Conservation (phyloP, 2,113 vertebrate species). For the Campylomormyrus numenius region DNA sequence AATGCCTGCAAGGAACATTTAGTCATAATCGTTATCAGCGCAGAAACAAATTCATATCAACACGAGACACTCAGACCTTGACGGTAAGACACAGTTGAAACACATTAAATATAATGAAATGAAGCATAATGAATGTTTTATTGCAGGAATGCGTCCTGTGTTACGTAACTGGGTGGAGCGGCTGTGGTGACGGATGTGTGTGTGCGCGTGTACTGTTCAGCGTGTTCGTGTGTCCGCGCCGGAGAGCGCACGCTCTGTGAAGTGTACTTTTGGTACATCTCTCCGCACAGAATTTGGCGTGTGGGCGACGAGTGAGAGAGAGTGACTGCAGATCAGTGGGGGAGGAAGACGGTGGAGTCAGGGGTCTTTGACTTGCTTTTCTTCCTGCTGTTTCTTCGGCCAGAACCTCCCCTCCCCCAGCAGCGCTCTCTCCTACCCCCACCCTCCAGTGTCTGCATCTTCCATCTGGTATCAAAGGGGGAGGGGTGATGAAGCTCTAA, state of each 20-base stretch:
- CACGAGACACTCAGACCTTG: neutral
- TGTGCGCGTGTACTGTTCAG: neutral
- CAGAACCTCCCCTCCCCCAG: conserved; percentile 44
- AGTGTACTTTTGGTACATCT: neutral
- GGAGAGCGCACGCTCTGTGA: neutral
- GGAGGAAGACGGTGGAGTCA: conserved; percentile 37
- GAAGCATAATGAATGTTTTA: neutral
- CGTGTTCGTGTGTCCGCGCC: neutral
- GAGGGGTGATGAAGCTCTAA: conserved; percentile 27
- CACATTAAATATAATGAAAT: neutral
- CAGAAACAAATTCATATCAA: neutral
- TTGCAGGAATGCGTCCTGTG: neutral
- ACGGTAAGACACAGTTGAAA: neutral
- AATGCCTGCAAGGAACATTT: neutral
- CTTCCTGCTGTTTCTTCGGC: conserved; percentile 50
- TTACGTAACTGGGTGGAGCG: neutral
- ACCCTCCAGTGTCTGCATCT: conserved; percentile 36
- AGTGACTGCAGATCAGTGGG: conserved; percentile 30
- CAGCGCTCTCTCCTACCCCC: conserved; percentile 16
- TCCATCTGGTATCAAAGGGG: conserved; percentile 16
- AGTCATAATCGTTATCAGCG: neutral
- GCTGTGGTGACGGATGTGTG: neutral
- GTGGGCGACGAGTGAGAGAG: conserved; percentile 14
- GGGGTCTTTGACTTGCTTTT: conserved; percentile 62
- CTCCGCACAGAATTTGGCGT: neutral